Evolutionary conservation across 2,797 vertebrate genomes (phyloP), one percentile per base, ranked within the genome.

Genomic region (Chaunax sp.): DNA sequence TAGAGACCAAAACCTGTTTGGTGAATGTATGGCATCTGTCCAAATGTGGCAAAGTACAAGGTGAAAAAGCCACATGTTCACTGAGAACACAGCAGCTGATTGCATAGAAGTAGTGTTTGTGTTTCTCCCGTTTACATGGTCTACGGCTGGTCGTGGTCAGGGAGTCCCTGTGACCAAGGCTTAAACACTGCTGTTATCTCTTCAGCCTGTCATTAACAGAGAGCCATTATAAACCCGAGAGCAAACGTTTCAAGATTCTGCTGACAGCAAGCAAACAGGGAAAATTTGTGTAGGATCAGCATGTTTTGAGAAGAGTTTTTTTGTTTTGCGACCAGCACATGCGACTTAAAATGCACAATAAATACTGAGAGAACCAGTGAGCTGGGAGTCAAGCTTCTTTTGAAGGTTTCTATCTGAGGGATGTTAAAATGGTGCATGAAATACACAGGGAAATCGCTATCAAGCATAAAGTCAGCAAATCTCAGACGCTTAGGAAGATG

Each of bases 71-170:
- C 64, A 37, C 43, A 20, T 79, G 64, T 66, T 70, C 35, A 30
- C 23, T 61, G 47, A 19, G 44, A 77, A 67, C 66, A 64, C 38
- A 69, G 63, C 41, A 59, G 44, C 66, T 49, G 64, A 76, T 68
- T 64, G 70, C 77, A 67, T 76, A 72, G 64, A 80, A 72, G 85
- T 75, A 5, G 5, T 56, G 62, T 87, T 75, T 82, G 71, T 26
- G 5, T 64, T 72, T 37, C 57, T 72, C 0, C 23, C 51, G 77
- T 82, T 82, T 67, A 69, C 47, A 44, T 80, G 67, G 81, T 70
- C 43, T 25, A 54, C 30, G 45, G 58, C 22, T 51, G 1, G 47
- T 57, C 23, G 6, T 64, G 63, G 26, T 53, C 49, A 19, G 50
- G 47, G 69, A 69, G 37, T 61, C 63, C 9, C 55, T 28, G 60